Base-by-base conservation (phyloP, 2,888 invertebrate genomes). In the Willowsia nigromaculata region DNA sequence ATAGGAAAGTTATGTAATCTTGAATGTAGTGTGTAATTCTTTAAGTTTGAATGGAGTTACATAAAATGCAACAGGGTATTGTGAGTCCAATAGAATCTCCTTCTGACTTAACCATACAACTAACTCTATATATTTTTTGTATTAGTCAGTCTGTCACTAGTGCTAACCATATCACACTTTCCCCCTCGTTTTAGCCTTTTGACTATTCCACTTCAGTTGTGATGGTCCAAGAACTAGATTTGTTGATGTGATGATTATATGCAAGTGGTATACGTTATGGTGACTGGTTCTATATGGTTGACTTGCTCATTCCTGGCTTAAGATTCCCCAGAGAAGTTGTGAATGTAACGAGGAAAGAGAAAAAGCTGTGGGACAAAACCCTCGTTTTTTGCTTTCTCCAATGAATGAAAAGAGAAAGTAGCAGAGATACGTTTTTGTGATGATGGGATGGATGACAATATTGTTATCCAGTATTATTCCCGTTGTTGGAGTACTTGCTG, bases 261-360 rank as follows among this genome's bases (percentile, higher is more conserved):
- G 13, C 43, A 43, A 3, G 9, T 43, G n/a, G n/a, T n/a, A n/a
- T n/a, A n/a, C n/a, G n/a, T 43, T 43, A 43, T 43, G 43, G 43
- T 43, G 11, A 1, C 13, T 43, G 43, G 13, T 9, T 43, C 43
- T 43, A 43, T 43, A 43, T 37, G 33, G 68, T 33, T 68, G 40
- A 68, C 18, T 33, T 40, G 68, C 13, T 68, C 68, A 68, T 68
- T 62, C 30, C 13, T 62, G 62, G 37, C 82, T 40, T 43, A 82
- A 62, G 59, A 65, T 82, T 82, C 82, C 65, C 65, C 18, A 15
- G 78, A 78, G 78, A 78, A 76, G 76, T 76, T 68, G 68, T 68
- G 40, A 68, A 68, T 47, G 76, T 47, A 43, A 50, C 47, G 3
- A 47, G 50, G 25, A 18, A 18, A 56, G 18, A 78, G 33, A 40